Base-by-base conservation (phyloP, 2,797 vertebrate species). In the Rhadinocentrus ornatus region DNA sequence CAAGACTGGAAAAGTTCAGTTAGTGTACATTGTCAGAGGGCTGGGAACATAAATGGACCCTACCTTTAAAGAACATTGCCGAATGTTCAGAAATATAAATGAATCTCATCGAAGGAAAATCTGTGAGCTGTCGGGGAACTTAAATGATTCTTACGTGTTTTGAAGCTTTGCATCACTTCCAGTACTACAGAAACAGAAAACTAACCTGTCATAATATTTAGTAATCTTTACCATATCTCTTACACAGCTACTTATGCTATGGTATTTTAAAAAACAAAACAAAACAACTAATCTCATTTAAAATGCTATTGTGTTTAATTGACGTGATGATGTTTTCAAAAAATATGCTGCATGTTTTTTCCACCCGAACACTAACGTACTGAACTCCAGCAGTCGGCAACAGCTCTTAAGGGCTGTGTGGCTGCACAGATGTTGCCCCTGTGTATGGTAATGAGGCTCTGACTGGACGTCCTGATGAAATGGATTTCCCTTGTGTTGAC, bases 401-500 rank as follows among this genome's bases (percentile, higher is more conserved):
- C 73, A 15, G 66, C 50, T 88, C 84, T 75, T 20, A 11, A 57
- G 39, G 69, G 59, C 80, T 65, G 31, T 29, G 37, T 48, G 78
- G 56, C 77, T 75, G 37, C 73, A 71, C 66, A 63, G 82, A 74
- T 73, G 75, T 75, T 86, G 75, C 70, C 74, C 71, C 69, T 35
- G 54, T 80, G 75, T 79, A 89, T 85, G 82, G 64, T 89, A 90
- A 87, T 91, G 78, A 88, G 85, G 80, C 81, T 72, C 67, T 57
- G 74, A 78, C 84, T 90, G 88, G 78, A 73, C 80, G 69, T 88
- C 85, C 68, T 84, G 87, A 90, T 89, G 87, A 89, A 93, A 89
- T 87, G 84, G 85, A 88, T 93, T 93, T 91, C 80, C 69, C 86
- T 78, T 82, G 80, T 87, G 83, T 92, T 92, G 88, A 92, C 93